phyloP scores from a whole-genome alignment of 2,888 invertebrate genomes.

The Plebejus argus region DNA sequence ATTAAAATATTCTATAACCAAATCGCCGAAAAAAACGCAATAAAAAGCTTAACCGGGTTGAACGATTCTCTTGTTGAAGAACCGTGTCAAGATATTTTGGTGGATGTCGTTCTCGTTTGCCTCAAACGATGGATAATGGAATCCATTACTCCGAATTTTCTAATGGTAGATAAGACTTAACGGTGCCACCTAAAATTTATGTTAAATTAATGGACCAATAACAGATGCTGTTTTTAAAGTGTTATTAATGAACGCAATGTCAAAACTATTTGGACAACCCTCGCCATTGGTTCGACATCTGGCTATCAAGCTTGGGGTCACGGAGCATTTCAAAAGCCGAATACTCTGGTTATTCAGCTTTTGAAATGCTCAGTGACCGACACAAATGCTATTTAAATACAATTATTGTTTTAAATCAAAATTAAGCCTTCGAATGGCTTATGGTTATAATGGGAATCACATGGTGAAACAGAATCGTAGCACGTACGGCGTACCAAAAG shows the following conservation, averaged over 20 bases:
- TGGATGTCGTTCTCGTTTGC: constrained; percentile 49
- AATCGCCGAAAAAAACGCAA: not conserved
- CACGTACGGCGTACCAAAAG: not conserved
- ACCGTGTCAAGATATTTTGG: constrained; percentile 53
- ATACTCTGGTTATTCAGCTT: too few relatives aligned
- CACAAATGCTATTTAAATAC: not conserved
- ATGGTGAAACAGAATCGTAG: too few relatives aligned
- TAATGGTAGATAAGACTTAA: not conserved
- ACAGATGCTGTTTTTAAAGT: constrained; percentile 13
- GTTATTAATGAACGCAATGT: constrained; percentile 9
- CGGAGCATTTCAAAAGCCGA: too few relatives aligned
- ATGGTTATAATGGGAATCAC: too few relatives aligned
- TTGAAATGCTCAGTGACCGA: not conserved
- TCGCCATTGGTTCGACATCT: constrained; percentile 15
- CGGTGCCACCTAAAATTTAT: not conserved
- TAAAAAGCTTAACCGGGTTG: constrained; percentile 25
- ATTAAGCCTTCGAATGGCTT: not conserved
- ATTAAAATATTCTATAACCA: not conserved
- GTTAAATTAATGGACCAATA: not conserved
- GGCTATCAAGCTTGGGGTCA: constrained; percentile 22
- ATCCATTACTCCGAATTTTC: constrained; percentile 11
- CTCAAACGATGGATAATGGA: constrained; percentile 22
- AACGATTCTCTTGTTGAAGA: constrained; percentile 9
- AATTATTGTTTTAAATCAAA: not conserved
- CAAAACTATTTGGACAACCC: constrained; percentile 16